phyloP scores from a whole-genome alignment of 2,113 vertebrate genomes.

The Coptodon rendalli region DNA sequence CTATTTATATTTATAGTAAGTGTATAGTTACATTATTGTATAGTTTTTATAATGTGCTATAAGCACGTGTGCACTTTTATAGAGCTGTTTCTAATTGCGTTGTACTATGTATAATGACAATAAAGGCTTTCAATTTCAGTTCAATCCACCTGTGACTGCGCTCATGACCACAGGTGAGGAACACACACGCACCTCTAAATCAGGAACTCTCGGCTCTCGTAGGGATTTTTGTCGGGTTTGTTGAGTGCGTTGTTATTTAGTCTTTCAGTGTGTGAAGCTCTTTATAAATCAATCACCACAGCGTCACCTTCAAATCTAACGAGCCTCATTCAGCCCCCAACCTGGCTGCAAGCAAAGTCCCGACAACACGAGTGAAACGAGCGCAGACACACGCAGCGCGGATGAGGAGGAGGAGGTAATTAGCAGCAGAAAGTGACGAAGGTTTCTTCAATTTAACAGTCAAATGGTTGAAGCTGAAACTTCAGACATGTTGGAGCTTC shows the following conservation, averaged over 20 bases:
- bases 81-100: not conserved
- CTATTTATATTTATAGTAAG: rapidly evolving
- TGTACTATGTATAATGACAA: not conserved
- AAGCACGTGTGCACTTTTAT: not conserved
- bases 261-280: not conserved
- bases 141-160: not conserved
- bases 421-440: not conserved
- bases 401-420: not conserved
- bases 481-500: not conserved
- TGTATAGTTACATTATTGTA: not conserved
- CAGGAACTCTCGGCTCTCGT: not conserved
- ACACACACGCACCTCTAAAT: not conserved
- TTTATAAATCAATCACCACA: not conserved
- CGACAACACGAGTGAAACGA: not conserved
- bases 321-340: not conserved
- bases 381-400: not conserved
- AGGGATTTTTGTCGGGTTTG: rapidly evolving
- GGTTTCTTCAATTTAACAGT: not conserved
- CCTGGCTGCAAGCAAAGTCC: not conserved
- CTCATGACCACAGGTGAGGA: not conserved
- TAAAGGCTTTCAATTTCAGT: not conserved
- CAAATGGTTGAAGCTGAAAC: not conserved
- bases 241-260: not conserved
- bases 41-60: not conserved
- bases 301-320: not conserved